These are phyloP conservation scores for Diuraphis noxia DNA, from an alignment of 1,140 invertebrate genomes.

Conservation along the genomic window DNA sequence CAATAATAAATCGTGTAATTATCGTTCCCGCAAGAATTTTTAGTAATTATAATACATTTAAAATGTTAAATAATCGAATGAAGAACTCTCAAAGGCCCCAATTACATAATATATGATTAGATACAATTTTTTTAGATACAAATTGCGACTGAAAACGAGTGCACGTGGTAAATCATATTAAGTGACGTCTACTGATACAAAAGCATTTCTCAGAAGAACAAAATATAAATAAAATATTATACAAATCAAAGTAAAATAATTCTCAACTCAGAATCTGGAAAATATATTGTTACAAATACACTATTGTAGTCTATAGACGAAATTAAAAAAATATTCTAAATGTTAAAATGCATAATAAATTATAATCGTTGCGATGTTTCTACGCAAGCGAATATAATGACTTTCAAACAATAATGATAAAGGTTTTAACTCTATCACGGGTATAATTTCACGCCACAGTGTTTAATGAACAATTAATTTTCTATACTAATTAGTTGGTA, in stretches of 20 bases:
- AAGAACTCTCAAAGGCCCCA: too few relatives aligned
- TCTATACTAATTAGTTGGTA: neutral
- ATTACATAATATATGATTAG: too few relatives aligned
- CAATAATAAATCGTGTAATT: too few relatives aligned
- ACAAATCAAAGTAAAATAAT: neutral
- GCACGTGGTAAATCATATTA: neutral
- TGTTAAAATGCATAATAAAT: neutral
- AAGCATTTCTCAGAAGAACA: neutral
- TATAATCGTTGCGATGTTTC: neutral
- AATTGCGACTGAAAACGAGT: accelerated
- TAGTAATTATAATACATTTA: too few relatives aligned
- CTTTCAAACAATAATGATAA: neutral
- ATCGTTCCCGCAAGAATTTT: too few relatives aligned
- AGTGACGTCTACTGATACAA: neutral
- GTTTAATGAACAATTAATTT: neutral
- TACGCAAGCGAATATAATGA: neutral
- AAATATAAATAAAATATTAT: too few relatives aligned
- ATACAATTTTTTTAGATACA: too few relatives aligned
- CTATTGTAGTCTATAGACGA: neutral
- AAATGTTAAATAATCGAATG: too few relatives aligned
- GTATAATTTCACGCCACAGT: neutral
- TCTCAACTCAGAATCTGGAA: neutral
- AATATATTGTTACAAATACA: neutral
- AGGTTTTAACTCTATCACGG: neutral
- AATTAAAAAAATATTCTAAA: neutral